Conservation (phyloP, 2,888 invertebrate species). For the Argyra leucocephala region DNA sequence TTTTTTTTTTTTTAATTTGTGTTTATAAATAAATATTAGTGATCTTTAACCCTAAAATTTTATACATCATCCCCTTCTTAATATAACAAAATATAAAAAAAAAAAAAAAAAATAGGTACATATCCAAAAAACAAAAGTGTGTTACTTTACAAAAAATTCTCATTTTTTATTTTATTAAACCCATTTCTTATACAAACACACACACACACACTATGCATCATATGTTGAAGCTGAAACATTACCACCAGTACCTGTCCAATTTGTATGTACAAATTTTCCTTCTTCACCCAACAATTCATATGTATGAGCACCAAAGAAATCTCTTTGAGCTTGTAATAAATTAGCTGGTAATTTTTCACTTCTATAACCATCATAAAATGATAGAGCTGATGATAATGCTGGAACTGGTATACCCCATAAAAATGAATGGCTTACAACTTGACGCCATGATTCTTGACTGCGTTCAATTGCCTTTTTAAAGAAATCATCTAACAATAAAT, state of each 20-base stretch:
- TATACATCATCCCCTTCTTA: too few relatives aligned
- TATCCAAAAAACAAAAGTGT: too few relatives aligned
- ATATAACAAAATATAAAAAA: too few relatives aligned
- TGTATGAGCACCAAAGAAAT: slow-evolving; percentile 98
- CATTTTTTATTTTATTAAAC: too few relatives aligned
- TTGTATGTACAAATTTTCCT: slow-evolving; percentile 88
- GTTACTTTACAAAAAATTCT: too few relatives aligned
- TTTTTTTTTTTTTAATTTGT: too few relatives aligned
- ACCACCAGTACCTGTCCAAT: slow-evolving; percentile 98
- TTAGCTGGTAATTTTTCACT: slow-evolving; percentile 83
- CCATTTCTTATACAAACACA: too few relatives aligned
- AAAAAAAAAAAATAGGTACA: too few relatives aligned
- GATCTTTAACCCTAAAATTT: too few relatives aligned
- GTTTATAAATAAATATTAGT: too few relatives aligned
- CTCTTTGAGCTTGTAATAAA: slow-evolving; percentile 91
- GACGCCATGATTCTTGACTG: slow-evolving; percentile 76
- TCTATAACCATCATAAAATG: slow-evolving; percentile 96
- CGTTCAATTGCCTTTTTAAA: slow-evolving; percentile 74
- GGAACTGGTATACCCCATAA: slow-evolving; percentile 87
- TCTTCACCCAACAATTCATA: slow-evolving; percentile 82
- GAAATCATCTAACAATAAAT: slow-evolving; percentile 86
- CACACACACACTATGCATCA: slow-evolving; percentile 48
- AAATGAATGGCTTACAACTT: slow-evolving; percentile 63
- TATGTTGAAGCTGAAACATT: slow-evolving; percentile 92
- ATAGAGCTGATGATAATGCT: slow-evolving; percentile 82